Base-by-base conservation (phyloP, 2,113 vertebrate species). In the Microtus oregoni region DNA sequence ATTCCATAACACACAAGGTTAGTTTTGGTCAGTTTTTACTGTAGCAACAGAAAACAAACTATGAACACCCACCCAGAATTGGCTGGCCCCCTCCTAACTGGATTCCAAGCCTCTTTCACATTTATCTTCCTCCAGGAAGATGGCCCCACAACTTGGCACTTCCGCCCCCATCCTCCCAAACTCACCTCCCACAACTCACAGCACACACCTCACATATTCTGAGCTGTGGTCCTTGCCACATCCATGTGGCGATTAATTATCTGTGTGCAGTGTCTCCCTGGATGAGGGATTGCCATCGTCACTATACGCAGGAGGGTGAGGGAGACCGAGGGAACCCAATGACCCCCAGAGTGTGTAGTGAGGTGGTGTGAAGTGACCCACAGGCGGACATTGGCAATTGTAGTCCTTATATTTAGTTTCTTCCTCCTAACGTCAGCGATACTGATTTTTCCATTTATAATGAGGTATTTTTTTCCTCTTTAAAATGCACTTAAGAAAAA, bases 401-500 rank as follows among this genome's bases (percentile, higher is more conserved):
- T 76, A 35, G 41, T 41, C 41, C 41, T 41, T 41, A 41, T 41
- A 41, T 41, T 41, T 41, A 41, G 81, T 89, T 90, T 63, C 78
- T 52, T 58, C 61, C 89, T 94, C 81, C 78, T 93, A 61, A 89
- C 50, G 67, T 86, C 96, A 79, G n/a, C 32, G 77, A 75, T 83
- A 75, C 4, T 67, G 91, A 87, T 91, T 96, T 96, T 96, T 81
- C 96, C 92, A 67, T 93, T 94, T 96, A 63, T 92, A 86, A 92
- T 90, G 92, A 72, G 73, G 6, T 58, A 63, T 38, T 89, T 94
- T 86, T 88, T 97, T 94, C 81, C 95, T 97, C 95, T 94, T 96
- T 92, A 95, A 95, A 95, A 95, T 94, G 68, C 10, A 47, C 75
- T 96, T 97, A 67, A 88, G 68, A 44, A 7, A 72, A 44, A 58